Base-by-base conservation (phyloP, 2,888 invertebrate genomes). In the Cecidostiba fungosa region DNA sequence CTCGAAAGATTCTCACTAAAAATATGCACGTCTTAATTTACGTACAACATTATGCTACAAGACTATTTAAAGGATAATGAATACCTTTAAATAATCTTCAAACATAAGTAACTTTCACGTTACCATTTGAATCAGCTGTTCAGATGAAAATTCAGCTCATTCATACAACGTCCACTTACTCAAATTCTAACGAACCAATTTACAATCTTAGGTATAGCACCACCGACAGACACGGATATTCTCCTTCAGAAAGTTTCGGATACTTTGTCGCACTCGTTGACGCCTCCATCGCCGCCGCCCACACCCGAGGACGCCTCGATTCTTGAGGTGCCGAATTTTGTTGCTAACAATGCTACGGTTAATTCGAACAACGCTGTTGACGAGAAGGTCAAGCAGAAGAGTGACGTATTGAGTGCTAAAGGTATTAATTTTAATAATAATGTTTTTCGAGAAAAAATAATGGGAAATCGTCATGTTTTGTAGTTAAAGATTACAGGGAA, bases 181-280 rank as follows among this genome's bases (percentile, higher is more conserved):
- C 66, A 12, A 66, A 66, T 66, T 66, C 32, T 19, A 43, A 43
- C 14, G n/a, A 54, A 76, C 8, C 4, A 16, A 59, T 23, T 19
- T 14, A 12, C 36, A 26, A 36, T 26, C 16, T 16, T 36, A 89
- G 89, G 80, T 77, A 87, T 86, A 73, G 87, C 88, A 36, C 84
- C 86, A 39, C 88, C 88, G 39, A 89, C 89, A 86, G 91, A 92
- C 26, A 93, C 92, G n/a, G 92, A 93, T 47, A 90, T 91, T 26
- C 88, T 93, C 73, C 90, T 93, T 43, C 92, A 92, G 77, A 92
- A 92, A 87, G 93, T 93, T 5, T 93, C 93, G 19, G 92, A 92
- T 47, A 92, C 93, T 0, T 86, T 93, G 32, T 91, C 92, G n/a
- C 90, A 88, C 84, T 87, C 91, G 66, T 89, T 91, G 69, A 78